Conservation (phyloP, 2,888 invertebrate genomes). For the Laothoe populi region DNA sequence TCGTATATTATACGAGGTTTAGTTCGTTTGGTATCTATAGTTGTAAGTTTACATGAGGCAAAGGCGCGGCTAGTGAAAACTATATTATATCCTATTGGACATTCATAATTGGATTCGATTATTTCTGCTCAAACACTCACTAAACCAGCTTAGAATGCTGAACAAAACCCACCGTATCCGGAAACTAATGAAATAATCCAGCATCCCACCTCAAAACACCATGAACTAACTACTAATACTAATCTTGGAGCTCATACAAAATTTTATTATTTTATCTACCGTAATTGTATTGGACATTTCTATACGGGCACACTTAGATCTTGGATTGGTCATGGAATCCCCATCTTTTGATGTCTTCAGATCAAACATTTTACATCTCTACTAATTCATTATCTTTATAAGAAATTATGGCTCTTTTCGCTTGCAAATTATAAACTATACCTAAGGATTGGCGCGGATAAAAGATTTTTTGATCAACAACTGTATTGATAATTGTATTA, state of each 20-base stretch:
- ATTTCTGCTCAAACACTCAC: not conserved
- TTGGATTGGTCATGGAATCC: not conserved
- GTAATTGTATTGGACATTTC: not conserved
- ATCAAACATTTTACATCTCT: not conserved
- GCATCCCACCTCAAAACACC: not conserved
- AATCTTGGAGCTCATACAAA: not conserved
- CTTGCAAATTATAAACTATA: not conserved
- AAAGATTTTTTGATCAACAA: not conserved
- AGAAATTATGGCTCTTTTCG: not conserved
- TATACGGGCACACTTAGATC: too few relatives aligned
- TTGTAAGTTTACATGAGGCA: not conserved
- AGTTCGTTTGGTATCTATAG: not conserved
- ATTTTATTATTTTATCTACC: not conserved
- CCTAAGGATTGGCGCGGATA: not conserved
- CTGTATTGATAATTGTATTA: too few relatives aligned
- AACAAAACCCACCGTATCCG: not conserved
- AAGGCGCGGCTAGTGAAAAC: not conserved
- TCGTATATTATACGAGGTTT: constrained; percentile 34
- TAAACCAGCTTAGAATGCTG: not conserved
- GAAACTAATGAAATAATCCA: not conserved
- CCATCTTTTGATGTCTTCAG: too few relatives aligned
- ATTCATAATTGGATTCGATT: not conserved
- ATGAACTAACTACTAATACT: not conserved
- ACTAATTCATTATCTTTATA: not conserved
- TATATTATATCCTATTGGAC: not conserved